These are phyloP conservation scores for Pogonognathellus flavescens DNA, from an alignment of 1,140 invertebrate species.

Conservation along the genomic window DNA sequence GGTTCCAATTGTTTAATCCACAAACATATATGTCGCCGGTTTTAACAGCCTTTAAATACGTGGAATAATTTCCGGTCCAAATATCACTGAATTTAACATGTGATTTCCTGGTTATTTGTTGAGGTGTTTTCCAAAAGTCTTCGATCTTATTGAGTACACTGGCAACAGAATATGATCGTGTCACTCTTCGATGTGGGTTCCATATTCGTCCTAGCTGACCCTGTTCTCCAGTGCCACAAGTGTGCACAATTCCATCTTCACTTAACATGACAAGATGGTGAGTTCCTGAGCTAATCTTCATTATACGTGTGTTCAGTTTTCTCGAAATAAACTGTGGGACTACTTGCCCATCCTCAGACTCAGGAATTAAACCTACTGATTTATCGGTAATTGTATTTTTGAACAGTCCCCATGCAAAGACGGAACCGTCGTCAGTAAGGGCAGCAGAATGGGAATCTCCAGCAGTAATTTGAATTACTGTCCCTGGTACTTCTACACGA, in stretches of 20 bases:
- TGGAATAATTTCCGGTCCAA: constrained; percentile 89
- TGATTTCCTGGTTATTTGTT: constrained; percentile 74
- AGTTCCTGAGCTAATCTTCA: constrained; percentile 86
- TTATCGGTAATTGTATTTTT: constrained; percentile 70
- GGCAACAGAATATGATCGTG: not conserved
- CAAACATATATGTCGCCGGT: constrained; percentile 84
- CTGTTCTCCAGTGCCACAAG: constrained; percentile 92
- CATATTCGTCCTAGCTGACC: constrained; percentile 86
- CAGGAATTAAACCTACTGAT: constrained; percentile 78
- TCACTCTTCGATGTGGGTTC: not conserved
- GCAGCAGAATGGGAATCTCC: constrained; percentile 95
- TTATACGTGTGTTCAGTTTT: constrained; percentile 69
- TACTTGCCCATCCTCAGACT: constrained; percentile 74
- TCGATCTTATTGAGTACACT: too few species aligned
- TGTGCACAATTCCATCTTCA: constrained; percentile 81
- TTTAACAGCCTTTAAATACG: constrained; percentile 78
- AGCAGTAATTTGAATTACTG: constrained; percentile 83
- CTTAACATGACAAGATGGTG: constrained; percentile 90
- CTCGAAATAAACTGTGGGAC: constrained; percentile 69
- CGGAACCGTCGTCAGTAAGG: constrained; percentile 84
- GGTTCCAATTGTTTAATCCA: constrained; percentile 94
- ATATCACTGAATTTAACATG: constrained; percentile 79
- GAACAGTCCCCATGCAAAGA: constrained; percentile 92
- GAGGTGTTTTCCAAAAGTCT: constrained; percentile 76
- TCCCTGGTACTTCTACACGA: constrained; percentile 77